Evolutionary conservation across 2,113 vertebrate genomes (phyloP).

Genomic region (Pseudonaja textilis): DNA sequence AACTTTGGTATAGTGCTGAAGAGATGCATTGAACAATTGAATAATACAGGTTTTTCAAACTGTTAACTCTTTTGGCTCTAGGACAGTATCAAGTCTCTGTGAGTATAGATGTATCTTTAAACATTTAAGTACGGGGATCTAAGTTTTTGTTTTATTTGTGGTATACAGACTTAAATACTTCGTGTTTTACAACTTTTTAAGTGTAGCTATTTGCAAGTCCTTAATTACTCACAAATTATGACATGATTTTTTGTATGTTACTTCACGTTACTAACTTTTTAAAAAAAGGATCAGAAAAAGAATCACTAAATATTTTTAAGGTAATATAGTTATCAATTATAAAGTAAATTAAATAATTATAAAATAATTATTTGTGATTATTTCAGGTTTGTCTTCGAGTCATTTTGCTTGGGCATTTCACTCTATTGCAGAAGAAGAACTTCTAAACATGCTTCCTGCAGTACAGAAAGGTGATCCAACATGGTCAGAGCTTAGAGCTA

Average conservation of each 20-base stretch:
- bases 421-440: conserved; percentile 94
- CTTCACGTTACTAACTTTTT: neutral
- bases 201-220: neutral
- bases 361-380: conserved; percentile 30
- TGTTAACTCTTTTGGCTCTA: neutral
- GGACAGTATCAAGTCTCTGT: neutral
- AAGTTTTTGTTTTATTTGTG: neutral
- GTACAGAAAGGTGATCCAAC: conserved; percentile 86
- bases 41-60: neutral
- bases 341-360: neutral
- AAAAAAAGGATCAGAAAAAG: neutral
- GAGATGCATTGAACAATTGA: neutral
- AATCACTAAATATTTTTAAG: neutral
- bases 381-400: conserved; percentile 88
- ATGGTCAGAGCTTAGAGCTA: conserved; percentile 92
- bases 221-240: neutral
- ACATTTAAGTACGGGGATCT: neutral
- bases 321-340: neutral
- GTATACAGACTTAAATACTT: neutral
- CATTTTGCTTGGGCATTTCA: conserved; percentile 98
- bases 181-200: neutral
- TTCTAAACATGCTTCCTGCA: conserved; percentile 88
- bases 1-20: neutral
- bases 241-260: neutral
- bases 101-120: neutral